Percentiles rank a stretch among this genome's conserved stretches.
Evolutionary conservation across 2,797 vertebrate species (phyloP).

Genomic region (Acanthis flammea): DNA sequence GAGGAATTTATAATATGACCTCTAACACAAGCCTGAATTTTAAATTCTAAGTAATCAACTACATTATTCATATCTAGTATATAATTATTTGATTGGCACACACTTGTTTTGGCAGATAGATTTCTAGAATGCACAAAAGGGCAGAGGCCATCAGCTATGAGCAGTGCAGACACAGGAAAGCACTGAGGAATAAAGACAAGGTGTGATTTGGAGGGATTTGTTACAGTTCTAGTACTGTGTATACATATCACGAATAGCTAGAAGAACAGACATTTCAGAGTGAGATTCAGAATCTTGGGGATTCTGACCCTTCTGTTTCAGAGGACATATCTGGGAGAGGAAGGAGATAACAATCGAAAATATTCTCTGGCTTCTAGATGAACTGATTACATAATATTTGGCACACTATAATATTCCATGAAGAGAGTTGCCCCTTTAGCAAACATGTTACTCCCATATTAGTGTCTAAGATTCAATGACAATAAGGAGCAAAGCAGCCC

Average conservation of each 20-base stretch:
- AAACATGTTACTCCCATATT: background rate
- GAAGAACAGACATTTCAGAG: background rate
- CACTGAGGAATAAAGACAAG: background rate
- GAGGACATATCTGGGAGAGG: background rate
- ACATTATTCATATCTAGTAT: background rate
- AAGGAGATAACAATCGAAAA: background rate
- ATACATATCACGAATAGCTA: background rate
- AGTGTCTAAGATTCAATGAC: background rate
- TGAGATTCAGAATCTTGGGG: background rate
- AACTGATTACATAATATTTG: background rate
- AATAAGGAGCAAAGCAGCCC: background rate
- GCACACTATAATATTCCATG: background rate
- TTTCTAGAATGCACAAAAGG: background rate
- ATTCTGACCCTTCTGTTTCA: background rate
- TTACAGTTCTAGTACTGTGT: fast-evolving
- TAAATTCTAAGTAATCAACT: background rate
- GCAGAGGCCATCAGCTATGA: background rate
- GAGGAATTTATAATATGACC: background rate
- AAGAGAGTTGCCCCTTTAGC: background rate
- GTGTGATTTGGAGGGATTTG: background rate
- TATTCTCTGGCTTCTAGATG: background rate
- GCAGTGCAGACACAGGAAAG: background rate
- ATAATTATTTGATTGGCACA: background rate
- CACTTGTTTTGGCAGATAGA: background rate
- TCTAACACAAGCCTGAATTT: background rate